Evolutionary conservation across 1,140 invertebrate species (phyloP), one percentile per base, ranked within the genome.

Genomic region (Zaprionus gabonicus): DNA sequence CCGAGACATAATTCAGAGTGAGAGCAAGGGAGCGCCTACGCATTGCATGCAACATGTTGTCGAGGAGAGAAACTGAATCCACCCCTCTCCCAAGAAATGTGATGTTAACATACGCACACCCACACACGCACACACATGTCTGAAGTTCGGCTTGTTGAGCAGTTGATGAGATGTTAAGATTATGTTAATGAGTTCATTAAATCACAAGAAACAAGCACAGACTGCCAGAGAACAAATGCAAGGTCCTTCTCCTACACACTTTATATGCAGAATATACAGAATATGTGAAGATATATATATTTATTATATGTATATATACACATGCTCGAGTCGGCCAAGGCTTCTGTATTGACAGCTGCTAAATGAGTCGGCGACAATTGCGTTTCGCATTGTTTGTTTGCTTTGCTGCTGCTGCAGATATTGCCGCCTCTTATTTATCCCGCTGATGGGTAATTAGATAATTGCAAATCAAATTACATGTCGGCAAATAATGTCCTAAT

Each of bases 111-210:
- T 65, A 80, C 46, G 23, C 46, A 51, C 46, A 46, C 17, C 49
- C 66, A 70, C 23, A 56, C 38, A 38, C 36, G 10, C 36, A 49
- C 46, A 56, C 77, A 70, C 28, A 53, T 78, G 70, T 56, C 65
- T 44, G 70, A 69, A 77, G 62, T 76, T 80, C 53, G 77, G 44
- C 85, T 79, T 79, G 81, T 84, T 78, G 56, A 81, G 71, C 68
- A 85, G 68, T 81, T 88, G 85, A 90, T 90, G 85, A 81, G 81
- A 90, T 85, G 79, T 85, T 85, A 90, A 88, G 85, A 88, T 88
- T 88, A 88, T 88, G 85, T 85, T 88, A 88, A 88, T 90, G 81
- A 88, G 85, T 85, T 88, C 81, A 88, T 88, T 90, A 90, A 90
- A 84, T 85, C 85, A 88, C 78, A 75, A 80, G 72, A 53, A 73